Conservation (phyloP, 2,113 vertebrate genomes). For the Pimephales promelas region DNA sequence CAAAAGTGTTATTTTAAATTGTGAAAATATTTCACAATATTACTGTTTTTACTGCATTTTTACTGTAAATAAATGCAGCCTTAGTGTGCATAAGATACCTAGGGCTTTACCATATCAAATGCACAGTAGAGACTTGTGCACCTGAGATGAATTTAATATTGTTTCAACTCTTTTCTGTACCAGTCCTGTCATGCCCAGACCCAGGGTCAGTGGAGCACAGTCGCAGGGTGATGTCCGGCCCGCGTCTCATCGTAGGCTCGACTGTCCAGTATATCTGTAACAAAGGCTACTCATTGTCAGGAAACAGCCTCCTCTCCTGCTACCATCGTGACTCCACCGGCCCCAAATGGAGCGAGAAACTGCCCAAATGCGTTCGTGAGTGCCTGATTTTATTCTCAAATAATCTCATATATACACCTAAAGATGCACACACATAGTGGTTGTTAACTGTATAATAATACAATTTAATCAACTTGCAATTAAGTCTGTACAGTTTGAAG, state of each 20-base stretch:
- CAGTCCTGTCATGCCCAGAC: constrained; percentile 88
- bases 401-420: background rate
- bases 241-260: constrained; percentile 84
- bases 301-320: constrained; percentile 85
- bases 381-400: constrained; percentile 45
- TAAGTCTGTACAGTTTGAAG: background rate
- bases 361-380: constrained; percentile 90
- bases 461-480: background rate
- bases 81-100: too few relatives aligned
- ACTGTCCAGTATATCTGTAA: constrained; percentile 91
- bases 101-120: too few relatives aligned
- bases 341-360: constrained; percentile 91
- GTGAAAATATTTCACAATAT: too few relatives aligned
- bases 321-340: constrained; percentile 82
- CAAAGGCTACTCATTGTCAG: constrained; percentile 86
- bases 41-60: too few relatives aligned
- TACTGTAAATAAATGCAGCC: too few relatives aligned
- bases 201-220: constrained; percentile 90
- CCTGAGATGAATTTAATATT: too few relatives aligned
- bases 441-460: constrained; percentile 9
- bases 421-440: background rate
- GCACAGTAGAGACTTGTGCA: too few relatives aligned
- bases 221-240: constrained; percentile 84
- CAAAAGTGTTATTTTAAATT: too few relatives aligned
- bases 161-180: constrained; percentile 3